Evolutionary conservation across 2,113 vertebrate species (phyloP), one percentile per base, ranked within the genome.

Genomic region (Pterophyllum scalare): DNA sequence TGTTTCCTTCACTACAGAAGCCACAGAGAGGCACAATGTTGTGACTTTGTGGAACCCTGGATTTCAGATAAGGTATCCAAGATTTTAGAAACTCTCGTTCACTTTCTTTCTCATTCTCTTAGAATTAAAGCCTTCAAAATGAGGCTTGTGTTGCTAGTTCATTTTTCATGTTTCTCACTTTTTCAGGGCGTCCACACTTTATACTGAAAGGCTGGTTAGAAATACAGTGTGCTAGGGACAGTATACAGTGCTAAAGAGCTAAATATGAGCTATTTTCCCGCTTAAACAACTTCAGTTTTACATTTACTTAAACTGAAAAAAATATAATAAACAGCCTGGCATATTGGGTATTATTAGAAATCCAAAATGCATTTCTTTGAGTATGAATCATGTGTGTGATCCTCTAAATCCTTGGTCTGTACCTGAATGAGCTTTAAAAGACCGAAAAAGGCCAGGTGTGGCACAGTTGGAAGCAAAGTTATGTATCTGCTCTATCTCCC

Each of bases 1-100:
- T 14, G 49, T 77, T 83, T 83, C 28, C 83, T 46, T 77, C 77
- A 79, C 26, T 33, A 56, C 60, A 54, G n/a, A 26, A 77, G 28
- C 7, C 22, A 76, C 1, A 43, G 54, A 62, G 33, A 2, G n/a
- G 26, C 11, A 20, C 15, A 33, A 7, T 72, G 9, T 15, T 81
- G 35, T 46, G 22, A 76, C 24, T 52, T 43, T 74, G 20, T 22
- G 28, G 46, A 61, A 38, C 62, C 56, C 19, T 57, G 7, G 1
- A 61, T 57, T 57, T 64, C 17, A 57, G 19, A 13, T 59, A 10
- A 1, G 52, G 40, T 12, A 64, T 7, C 20, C 54, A 70, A 52
- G 10, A 20, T 52, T 83, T 72, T 31, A n/a, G 24, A 49, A 13
- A 28, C 4, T 40, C 67, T 72, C 11, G 5, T 0, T 28, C 28